Evolutionary conservation across 2,888 invertebrate genomes (phyloP).

Genomic region (Ophonus ardosiacus): DNA sequence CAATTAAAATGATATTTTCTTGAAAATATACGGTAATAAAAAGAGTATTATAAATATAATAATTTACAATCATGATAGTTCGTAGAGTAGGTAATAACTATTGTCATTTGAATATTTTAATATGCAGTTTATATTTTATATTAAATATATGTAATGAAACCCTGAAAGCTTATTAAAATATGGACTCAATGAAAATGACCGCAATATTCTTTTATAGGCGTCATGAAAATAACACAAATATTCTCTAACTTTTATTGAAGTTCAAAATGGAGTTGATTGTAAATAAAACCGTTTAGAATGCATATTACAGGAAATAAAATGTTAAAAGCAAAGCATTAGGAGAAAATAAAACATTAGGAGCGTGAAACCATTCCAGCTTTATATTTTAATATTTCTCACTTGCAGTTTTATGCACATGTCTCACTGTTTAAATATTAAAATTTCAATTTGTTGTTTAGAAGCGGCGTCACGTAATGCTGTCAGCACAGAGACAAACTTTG

Average conservation of each 20-base stretch:
- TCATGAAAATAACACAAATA: background rate
- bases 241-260: background rate
- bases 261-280: background rate
- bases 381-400: constrained; percentile 4
- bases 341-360: background rate
- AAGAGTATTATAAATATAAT: background rate
- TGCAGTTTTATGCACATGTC: constrained; percentile 4
- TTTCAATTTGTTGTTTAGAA: constrained; percentile 36
- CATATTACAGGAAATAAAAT: background rate
- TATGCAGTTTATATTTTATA: background rate
- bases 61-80: background rate
- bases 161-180: background rate
- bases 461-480: constrained; percentile 21
- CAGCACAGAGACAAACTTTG: background rate
- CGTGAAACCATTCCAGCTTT: background rate
- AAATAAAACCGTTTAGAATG: background rate
- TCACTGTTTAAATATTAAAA: constrained; percentile 37
- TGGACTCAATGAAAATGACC: background rate
- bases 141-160: background rate
- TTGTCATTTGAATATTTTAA: background rate
- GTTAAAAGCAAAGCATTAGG: background rate
- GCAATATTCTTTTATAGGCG: background rate
- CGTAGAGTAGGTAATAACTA: background rate
- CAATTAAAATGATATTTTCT: no score
- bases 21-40: background rate